Evolutionary conservation across 2,888 invertebrate genomes (phyloP), one percentile per base, ranked within the genome.

Genomic region (Caenorhabditis sp.): DNA sequence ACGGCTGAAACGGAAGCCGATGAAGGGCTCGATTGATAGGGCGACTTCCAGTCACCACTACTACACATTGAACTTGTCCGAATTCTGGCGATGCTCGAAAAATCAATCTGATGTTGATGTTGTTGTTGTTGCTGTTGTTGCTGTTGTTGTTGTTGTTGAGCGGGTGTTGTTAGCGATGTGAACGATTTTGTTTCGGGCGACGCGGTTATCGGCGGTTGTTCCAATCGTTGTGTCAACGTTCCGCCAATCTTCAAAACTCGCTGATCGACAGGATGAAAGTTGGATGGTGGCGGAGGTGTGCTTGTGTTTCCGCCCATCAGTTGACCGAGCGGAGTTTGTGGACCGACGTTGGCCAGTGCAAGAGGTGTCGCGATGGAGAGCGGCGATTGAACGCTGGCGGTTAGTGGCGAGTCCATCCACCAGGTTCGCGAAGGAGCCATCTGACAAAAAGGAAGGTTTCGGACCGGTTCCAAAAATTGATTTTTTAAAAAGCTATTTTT

Each of bases 371-470:
- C 58, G 1, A 75, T 65, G 0, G 75, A 75, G 6, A 75, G 26
- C 1, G 75, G 75, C 1, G 58, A 58, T 21, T 75, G 75, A 1
- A 70, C 70, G 49, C 62, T 65, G 1, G 75, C 75, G 1, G 70
- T 70, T 14, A 75, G 49, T 1, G 70, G 75, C 1, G 58, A 59
- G 24, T 75, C 75, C 50, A 75, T 31, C 75, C 75, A 75, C 70
- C 69, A 75, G 3, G 62, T 66, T 17, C 67, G 62, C 1, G 69
- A 63, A 14, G 75, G 69, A 8, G 70, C 67, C 70, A 70, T 70
- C 64, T 64, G 57, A 4, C 57, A 54, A 36, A 17, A 23, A 2
- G 19, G 31, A 54, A 23, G 23, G 3, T 23, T 54, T 57, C n/a
- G n/a, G n/a, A n/a, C n/a, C n/a, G n/a, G n/a, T n/a, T n/a, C n/a